Percentiles rank a stretch among this genome's conserved stretches.
These are phyloP conservation scores for Amblyopsis hoosieri DNA, from an alignment of 2,797 vertebrate genomes.

Conservation along the genomic window DNA sequence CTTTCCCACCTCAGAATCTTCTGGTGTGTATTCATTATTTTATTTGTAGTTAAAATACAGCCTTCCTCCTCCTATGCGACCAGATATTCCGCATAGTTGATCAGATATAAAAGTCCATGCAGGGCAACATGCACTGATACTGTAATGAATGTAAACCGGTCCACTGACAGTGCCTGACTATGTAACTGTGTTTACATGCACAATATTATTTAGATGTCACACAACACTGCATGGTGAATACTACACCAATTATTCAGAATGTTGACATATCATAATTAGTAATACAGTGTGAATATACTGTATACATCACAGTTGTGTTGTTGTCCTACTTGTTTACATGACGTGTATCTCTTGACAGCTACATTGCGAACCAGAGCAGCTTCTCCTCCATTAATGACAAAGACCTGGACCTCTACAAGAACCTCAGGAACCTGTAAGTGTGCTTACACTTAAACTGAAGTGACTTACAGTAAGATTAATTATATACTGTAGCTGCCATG, in stretches of 20 bases:
- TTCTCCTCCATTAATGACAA: conserved; percentile 93
- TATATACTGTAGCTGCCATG: not conserved
- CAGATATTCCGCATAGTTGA: no score
- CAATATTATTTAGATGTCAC: no score
- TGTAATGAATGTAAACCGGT: no score
- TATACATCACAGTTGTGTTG: conserved; percentile 30
- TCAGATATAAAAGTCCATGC: no score
- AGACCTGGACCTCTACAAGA: conserved; percentile 89
- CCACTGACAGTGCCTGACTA: no score
- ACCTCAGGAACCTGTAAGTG: conserved; percentile 96
- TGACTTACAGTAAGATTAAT: not conserved
- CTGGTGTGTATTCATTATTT: no score
- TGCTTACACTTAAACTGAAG: conserved; percentile 2
- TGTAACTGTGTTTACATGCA: no score
- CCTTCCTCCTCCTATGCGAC: no score
- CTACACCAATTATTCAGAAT: no score
- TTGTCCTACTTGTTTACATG: conserved; percentile 33
- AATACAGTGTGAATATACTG: conserved; percentile 1
- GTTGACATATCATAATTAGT: not conserved
- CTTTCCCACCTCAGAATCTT: not conserved
- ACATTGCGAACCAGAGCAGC: conserved; percentile 90
- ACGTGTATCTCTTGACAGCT: conserved; percentile 79
- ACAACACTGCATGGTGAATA: no score
- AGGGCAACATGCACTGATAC: no score
- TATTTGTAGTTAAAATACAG: no score